A percentile compares a stretch with the other conserved stretches of the same genome.
Evolutionary conservation across 2,113 vertebrate genomes (phyloP).

Genomic region (Leucopsar rothschildi): DNA sequence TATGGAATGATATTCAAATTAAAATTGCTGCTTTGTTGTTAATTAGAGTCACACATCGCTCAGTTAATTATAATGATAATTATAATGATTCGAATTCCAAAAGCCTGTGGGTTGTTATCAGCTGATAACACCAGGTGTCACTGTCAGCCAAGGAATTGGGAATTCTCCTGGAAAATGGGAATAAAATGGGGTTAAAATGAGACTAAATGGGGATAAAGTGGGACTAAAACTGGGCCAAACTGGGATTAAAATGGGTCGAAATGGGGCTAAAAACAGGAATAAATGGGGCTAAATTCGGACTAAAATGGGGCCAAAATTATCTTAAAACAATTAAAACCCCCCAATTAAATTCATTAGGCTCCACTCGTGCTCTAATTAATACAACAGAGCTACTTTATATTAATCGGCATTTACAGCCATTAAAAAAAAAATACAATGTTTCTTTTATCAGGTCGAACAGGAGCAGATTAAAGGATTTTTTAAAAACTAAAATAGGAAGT

Average conservation of each 20-base stretch:
- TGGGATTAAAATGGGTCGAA: background rate
- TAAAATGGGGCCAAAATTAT: background rate
- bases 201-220: too few species aligned
- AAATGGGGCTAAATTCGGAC: background rate
- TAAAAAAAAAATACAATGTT: rapidly evolving
- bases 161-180: background rate
- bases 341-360: background rate
- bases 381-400: background rate
- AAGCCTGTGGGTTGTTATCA: background rate
- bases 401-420: background rate
- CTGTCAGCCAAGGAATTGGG: conserved; percentile 9
- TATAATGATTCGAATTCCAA: background rate
- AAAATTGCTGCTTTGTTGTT: background rate
- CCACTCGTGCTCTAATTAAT: background rate
- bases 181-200: background rate
- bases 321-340: background rate
- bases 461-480: background rate
- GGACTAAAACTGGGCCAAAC: background rate
- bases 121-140: conserved; percentile 13
- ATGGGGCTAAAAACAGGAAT: background rate
- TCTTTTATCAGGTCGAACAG: background rate
- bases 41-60: background rate
- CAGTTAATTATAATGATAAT: background rate
- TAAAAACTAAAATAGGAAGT: background rate
- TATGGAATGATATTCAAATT: background rate